phyloP scores from a whole-genome alignment of 2,113 vertebrate species.

The Pterocles burchelli region DNA sequence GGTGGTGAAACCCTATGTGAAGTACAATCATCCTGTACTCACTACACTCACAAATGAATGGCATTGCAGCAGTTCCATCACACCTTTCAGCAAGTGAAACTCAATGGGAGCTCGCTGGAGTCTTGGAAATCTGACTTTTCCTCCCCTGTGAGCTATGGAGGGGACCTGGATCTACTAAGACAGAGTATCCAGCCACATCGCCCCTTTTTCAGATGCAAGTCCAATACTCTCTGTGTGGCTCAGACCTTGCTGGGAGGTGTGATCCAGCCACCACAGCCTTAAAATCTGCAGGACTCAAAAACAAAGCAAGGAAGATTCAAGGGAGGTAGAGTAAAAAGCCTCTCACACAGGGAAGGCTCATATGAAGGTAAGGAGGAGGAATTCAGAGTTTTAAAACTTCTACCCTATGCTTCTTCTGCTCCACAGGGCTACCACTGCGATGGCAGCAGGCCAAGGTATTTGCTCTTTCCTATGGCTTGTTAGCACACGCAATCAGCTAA shows the following conservation, averaged over 20 bases:
- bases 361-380: not conserved
- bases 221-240: not conserved
- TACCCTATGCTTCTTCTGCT: not conserved
- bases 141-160: not conserved
- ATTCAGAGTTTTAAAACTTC: not conserved
- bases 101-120: not conserved
- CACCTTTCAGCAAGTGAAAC: not conserved
- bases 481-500: not conserved
- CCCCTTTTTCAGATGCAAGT: not conserved
- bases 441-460: not conserved
- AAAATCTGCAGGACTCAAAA: not conserved
- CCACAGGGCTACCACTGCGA: not conserved
- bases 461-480: not conserved
- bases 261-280: not conserved
- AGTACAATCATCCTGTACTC: not conserved
- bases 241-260: not conserved
- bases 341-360: not conserved
- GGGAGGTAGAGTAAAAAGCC: not conserved
- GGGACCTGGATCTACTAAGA: not conserved
- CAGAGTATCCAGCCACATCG: not conserved
- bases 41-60: not conserved
- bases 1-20: not conserved
- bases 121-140: not conserved
- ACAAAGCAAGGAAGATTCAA: not conserved
- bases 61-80: not conserved